These are phyloP conservation scores for Cladorhizidae sp. DNA, from an alignment of 37 sponge, comb jelly and placozoan genomes.

Conservation along the genomic window DNA sequence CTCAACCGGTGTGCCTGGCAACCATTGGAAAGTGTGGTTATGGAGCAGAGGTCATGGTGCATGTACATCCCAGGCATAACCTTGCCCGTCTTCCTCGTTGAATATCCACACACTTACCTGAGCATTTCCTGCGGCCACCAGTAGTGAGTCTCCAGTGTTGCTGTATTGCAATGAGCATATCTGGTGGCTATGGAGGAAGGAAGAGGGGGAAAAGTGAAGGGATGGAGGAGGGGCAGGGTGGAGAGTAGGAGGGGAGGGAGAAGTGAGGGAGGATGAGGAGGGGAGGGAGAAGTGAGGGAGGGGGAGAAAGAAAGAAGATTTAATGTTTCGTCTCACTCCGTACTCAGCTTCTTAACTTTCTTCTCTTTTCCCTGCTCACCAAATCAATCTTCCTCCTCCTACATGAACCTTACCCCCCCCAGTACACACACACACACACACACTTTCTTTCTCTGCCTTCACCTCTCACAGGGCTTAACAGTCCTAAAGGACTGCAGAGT, in stretches of 20 bases:
- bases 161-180: conserved; percentile 84
- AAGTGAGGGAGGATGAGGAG: neutral
- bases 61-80: too few relatives aligned
- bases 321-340: too few relatives aligned
- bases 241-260: neutral
- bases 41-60: too few relatives aligned
- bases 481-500: conserved; percentile 73
- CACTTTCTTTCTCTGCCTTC: neutral
- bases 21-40: too few relatives aligned
- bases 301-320: conserved; percentile 1
- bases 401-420: too few relatives aligned
- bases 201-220: neutral
- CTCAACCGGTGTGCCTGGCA: too few relatives aligned
- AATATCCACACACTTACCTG: conserved; percentile 70
- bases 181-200: conserved; percentile 67
- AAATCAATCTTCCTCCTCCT: neutral
- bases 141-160: conserved; percentile 80
- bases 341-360: neutral
- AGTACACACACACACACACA: neutral
- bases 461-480: conserved; percentile 84
- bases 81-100: too few relatives aligned
- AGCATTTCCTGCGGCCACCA: conserved; percentile 85
- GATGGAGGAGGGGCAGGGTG: neutral
- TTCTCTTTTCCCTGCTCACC: neutral
- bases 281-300: too few relatives aligned